These are phyloP conservation scores for Drosophila subquinaria DNA, from an alignment of 2,888 invertebrate species.

Conservation along the genomic window DNA sequence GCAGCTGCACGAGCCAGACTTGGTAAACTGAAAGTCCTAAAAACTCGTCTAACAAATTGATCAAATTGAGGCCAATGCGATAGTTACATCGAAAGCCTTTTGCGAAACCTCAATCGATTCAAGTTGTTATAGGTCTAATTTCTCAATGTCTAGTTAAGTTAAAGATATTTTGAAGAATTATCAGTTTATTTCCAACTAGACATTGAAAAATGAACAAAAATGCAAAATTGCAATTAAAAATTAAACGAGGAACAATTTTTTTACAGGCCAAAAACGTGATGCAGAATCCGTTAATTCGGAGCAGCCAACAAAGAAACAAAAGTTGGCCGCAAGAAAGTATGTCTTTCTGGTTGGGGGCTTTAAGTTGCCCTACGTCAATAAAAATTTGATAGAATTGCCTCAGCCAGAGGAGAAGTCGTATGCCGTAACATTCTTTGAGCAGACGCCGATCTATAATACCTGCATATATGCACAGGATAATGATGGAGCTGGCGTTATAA, in stretches of 20 bases:
- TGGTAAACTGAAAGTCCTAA: conserved; percentile 28
- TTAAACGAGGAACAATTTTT: neutral
- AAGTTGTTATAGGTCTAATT: neutral
- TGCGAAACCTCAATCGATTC: neutral
- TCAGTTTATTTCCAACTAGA: neutral
- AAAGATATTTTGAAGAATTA: neutral
- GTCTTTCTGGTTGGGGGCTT: conserved; percentile 52
- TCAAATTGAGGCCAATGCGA: neutral
- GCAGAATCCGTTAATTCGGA: neutral
- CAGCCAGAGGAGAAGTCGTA: conserved; percentile 57
- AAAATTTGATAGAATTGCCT: conserved; percentile 15
- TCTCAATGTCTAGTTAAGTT: neutral
- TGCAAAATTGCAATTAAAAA: neutral
- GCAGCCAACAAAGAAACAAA: conserved; percentile 24
- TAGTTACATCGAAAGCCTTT: too few relatives aligned
- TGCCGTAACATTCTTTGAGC: conserved; percentile 60
- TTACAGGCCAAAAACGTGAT: conserved; percentile 54
- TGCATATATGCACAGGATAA: conserved; percentile 21
- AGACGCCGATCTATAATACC: conserved; percentile 52
- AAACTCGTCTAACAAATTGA: conserved; percentile 12
- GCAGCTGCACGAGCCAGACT: neutral
- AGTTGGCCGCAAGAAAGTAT: neutral
- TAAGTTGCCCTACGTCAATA: conserved; percentile 49
- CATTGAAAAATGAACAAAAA: neutral
- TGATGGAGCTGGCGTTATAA: neutral